phyloP scores from a whole-genome alignment of 1,140 invertebrate species.

The Drosophila bifasciata region DNA sequence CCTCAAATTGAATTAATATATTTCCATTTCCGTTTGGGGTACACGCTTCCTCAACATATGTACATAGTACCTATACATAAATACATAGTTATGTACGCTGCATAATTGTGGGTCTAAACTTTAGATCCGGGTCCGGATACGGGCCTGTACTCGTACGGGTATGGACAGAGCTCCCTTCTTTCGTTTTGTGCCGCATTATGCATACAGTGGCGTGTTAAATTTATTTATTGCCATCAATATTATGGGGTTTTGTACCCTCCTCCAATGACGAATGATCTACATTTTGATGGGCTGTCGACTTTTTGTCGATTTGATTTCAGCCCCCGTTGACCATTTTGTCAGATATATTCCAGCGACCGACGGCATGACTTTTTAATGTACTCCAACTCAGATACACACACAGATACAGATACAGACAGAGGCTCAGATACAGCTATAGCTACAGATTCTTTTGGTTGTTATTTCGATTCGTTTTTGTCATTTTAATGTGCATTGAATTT shows the following conservation, averaged over 20 bases:
- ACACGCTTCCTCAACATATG: too few species aligned
- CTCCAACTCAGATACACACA: slow-evolving; percentile 22
- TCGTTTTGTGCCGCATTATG: slow-evolving; percentile 40
- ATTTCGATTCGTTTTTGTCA: slow-evolving; percentile 72
- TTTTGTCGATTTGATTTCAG: slow-evolving; percentile 41
- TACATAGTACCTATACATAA: not conserved
- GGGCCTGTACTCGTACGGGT: too few species aligned
- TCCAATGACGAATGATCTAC: slow-evolving; percentile 80
- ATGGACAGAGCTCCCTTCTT: not conserved
- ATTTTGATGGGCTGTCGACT: slow-evolving; percentile 66
- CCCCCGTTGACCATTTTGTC: slow-evolving; percentile 54
- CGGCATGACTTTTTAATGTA: slow-evolving; percentile 77
- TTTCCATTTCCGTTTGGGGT: too few species aligned
- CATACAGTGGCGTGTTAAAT: slow-evolving; percentile 68
- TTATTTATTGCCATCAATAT: slow-evolving; percentile 73
- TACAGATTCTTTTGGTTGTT: slow-evolving; percentile 4
- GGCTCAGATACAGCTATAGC: not conserved
- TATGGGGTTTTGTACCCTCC: slow-evolving; percentile 65
- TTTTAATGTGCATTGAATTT: slow-evolving; percentile 82
- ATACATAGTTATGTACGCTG: not conserved
- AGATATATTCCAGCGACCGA: slow-evolving; percentile 31
- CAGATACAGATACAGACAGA: not conserved
- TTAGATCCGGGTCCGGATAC: not conserved
- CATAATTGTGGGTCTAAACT: not conserved
- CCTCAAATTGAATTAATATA: too few species aligned